These are phyloP conservation scores for Zaprionus lineosus DNA, from an alignment of 2,888 invertebrate species.

Conservation along the genomic window DNA sequence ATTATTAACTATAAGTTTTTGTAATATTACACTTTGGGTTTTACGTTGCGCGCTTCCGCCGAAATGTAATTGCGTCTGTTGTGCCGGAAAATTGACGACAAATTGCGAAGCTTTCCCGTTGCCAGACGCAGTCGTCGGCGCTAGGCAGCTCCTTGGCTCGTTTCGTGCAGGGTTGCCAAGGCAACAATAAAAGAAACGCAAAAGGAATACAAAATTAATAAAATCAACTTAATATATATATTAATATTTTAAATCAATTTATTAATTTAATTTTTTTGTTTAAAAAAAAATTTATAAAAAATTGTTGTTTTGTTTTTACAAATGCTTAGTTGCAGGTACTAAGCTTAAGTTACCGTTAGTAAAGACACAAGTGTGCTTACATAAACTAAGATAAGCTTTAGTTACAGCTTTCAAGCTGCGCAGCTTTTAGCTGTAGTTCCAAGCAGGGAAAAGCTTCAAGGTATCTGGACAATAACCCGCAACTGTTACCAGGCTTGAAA, in stretches of 20 bases:
- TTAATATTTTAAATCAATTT: not conserved
- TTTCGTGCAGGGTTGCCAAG: no score
- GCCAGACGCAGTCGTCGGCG: slow-evolving; percentile 51
- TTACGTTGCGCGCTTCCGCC: slow-evolving; percentile 58
- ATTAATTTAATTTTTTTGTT: no score
- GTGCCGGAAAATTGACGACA: slow-evolving; percentile 81
- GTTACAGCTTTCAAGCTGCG: not conserved
- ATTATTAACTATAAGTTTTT: no score
- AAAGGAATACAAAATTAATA: no score
- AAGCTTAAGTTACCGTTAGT: slow-evolving; percentile 16
- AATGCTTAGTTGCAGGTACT: not conserved
- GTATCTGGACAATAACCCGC: slow-evolving; percentile 32
- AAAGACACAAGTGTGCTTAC: slow-evolving; percentile 2
- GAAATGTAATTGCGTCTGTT: slow-evolving; percentile 78
- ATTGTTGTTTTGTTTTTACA: not conserved
- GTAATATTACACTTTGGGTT: slow-evolving; percentile 39
- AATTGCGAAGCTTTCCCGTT: slow-evolving; percentile 73
- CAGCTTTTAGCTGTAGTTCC: slow-evolving; percentile 12
- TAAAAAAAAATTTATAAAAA: not conserved
- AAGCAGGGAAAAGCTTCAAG: no score
- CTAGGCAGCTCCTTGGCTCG: slow-evolving; percentile 51
- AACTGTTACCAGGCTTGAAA: slow-evolving; percentile 30
- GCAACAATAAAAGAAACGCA: no score
- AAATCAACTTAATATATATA: no score
- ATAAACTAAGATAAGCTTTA: slow-evolving; percentile 28